Conservation (phyloP, 1,140 invertebrate genomes). For the Marisa cornuarietis region DNA sequence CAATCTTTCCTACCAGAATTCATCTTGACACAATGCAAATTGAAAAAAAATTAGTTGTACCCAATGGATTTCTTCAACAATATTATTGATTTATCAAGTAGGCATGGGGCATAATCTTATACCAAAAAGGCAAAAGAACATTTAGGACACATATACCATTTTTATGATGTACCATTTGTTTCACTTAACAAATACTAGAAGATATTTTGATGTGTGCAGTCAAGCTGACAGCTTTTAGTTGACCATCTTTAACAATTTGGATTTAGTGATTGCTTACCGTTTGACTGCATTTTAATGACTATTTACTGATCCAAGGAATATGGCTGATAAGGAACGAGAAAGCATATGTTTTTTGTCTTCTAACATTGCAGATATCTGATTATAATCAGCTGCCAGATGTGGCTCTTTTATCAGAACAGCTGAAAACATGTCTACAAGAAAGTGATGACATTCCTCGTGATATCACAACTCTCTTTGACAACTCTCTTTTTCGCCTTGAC, state of each 20-base stretch:
- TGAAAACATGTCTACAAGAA: constrained; percentile 88
- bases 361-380: constrained; percentile 79
- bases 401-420: constrained; percentile 80
- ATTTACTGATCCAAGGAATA: neutral
- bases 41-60: no score
- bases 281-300: neutral
- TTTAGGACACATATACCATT: no score
- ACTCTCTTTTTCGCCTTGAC: constrained; percentile 87
- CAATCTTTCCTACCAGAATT: no score
- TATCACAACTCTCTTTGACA: constrained; percentile 86
- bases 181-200: no score
- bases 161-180: no score
- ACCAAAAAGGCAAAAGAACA: no score
- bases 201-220: no score
- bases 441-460: constrained; percentile 81
- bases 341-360: neutral
- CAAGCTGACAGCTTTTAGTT: no score
- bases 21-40: no score
- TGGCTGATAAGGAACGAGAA: neutral
- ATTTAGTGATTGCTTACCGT: neutral
- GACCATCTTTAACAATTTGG: neutral
- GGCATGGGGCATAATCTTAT: no score
- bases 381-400: constrained; percentile 92
- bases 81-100: no score
- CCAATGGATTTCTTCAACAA: no score